Conservation (phyloP, 2,888 invertebrate species). For the Leucophenga montana region DNA sequence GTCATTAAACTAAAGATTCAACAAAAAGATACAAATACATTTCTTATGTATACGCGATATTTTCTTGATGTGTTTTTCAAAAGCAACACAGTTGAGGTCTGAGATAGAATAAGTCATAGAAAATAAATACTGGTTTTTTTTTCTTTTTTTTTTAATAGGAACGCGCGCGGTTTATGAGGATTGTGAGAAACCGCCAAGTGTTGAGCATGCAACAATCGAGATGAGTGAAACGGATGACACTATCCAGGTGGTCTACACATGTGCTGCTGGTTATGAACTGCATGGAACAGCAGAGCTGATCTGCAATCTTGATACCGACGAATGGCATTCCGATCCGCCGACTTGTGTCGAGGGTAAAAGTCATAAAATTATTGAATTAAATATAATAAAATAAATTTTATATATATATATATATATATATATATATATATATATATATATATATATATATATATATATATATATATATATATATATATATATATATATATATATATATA, state of each 20-base stretch:
- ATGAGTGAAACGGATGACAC: slow-evolving; percentile 57
- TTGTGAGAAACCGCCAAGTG: slow-evolving; percentile 68
- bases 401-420: too few relatives aligned
- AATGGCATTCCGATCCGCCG: slow-evolving; percentile 70
- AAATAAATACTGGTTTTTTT: background rate
- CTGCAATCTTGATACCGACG: slow-evolving; percentile 68
- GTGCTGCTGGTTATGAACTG: slow-evolving; percentile 64
- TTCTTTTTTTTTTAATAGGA: slow-evolving; percentile 4
- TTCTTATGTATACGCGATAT: background rate
- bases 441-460: too few relatives aligned
- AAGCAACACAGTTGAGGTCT: background rate
- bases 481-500: too few relatives aligned
- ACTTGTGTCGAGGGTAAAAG: slow-evolving; percentile 52
- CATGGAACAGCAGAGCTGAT: slow-evolving; percentile 60
- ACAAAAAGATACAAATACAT: background rate
- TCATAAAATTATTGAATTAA: background rate
- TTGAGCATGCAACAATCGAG: slow-evolving; percentile 60
- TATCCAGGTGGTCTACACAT: slow-evolving; percentile 70
- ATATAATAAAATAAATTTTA: too few relatives aligned
- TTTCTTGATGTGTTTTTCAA: background rate
- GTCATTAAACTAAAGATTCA: slow-evolving; percentile 7
- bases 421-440: too few relatives aligned
- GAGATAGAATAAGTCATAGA: too few relatives aligned
- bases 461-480: too few relatives aligned
- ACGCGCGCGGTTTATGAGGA: slow-evolving; percentile 58